Evolutionary conservation across 2,797 vertebrate genomes (phyloP), one percentile per base, ranked within the genome.

Genomic region (Anabas testudineus): DNA sequence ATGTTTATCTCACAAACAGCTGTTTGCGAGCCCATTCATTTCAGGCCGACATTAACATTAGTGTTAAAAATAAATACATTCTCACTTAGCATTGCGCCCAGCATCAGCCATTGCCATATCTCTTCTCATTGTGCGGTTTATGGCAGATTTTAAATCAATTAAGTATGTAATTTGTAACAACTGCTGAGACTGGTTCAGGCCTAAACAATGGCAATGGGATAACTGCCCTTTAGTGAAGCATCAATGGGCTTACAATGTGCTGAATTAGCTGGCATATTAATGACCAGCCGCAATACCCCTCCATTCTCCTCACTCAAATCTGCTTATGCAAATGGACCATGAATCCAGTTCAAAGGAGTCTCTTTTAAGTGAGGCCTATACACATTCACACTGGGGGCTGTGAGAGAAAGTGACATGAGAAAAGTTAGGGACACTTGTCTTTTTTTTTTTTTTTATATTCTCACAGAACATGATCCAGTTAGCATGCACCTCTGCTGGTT

Each of bases 241-340:
- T 96, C 98, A 98, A 97, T 98, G 95, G 96, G 97, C 96, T 99
- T 97, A 98, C 97, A 98, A 95, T 98, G 96, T 95, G 95, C 95
- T 96, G 97, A 97, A 99, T 99, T 99, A 99, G 97, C 95, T 97
- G 92, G 97, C 97, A 99, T 98, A 98, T 98, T 98, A 99, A 99
- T 98, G 96, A 96, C 95, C 95, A 95, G 95, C 95, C 94, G 95
- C 95, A 95, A 92, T 94, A 93, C 93, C 93, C 88, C 84, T 94
- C 94, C 95, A 97, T 98, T 98, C 96, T 97, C 95, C 94, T 89
- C 88, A 91, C 90, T 92, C 95, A 97, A 98, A 99, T 98, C 98
- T 99, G 95, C 97, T 99, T 99, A 99, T 99, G 98, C 97, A 99
- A 99, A 99, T 98, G 95, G 93, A 81, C 95, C 96, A 97, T 97